Evolutionary conservation across 2,797 vertebrate species (phyloP).

Genomic region (Aphelocoma californica): DNA sequence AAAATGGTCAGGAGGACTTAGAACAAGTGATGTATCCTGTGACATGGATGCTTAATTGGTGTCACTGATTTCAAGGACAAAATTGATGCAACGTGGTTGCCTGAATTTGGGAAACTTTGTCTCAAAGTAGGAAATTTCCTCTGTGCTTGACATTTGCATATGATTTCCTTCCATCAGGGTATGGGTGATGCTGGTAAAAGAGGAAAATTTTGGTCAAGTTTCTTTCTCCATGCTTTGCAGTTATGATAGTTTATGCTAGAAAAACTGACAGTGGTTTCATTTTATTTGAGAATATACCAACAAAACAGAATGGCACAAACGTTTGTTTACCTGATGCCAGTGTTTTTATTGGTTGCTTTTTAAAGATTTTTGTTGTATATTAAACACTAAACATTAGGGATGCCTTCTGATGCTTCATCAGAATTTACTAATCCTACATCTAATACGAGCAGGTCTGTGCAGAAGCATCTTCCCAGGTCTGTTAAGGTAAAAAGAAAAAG

Average conservation of each 20-base stretch:
- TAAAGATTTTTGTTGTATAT: neutral
- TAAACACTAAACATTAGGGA: neutral
- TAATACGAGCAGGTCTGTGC: neutral
- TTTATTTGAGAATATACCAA: neutral
- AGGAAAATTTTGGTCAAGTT: neutral
- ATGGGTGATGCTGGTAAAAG: neutral
- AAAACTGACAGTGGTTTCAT: neutral
- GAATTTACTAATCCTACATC: neutral
- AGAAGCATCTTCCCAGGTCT: neutral
- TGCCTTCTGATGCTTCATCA: neutral
- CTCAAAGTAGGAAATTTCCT: neutral
- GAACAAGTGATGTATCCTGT: neutral
- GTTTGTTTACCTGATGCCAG: neutral
- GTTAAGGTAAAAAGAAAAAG: neutral
- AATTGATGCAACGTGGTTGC: fast-evolving
- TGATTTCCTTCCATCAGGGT: neutral
- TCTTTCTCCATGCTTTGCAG: neutral
- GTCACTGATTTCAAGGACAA: neutral
- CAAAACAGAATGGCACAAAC: neutral
- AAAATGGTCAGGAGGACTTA: neutral
- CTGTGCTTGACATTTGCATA: neutral
- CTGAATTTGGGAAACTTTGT: neutral
- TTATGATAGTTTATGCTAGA: neutral
- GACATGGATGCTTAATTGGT: neutral
- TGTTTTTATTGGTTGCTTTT: neutral